phyloP scores from a whole-genome alignment of 2,113 vertebrate genomes.

The Thunnus maccoyii region DNA sequence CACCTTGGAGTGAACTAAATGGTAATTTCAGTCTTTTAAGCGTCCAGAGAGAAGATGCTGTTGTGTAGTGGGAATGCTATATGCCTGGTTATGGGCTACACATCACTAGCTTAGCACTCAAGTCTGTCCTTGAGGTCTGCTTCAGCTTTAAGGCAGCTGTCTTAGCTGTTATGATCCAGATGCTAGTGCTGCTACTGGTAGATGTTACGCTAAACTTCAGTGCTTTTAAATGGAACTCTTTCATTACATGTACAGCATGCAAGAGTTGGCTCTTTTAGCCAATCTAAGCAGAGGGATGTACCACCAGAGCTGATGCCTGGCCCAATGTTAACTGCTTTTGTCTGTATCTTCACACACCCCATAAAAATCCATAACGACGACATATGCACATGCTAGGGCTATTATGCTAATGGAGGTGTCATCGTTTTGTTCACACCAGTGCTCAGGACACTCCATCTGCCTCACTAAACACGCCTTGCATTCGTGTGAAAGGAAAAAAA shows the following conservation, averaged over 20 bases:
- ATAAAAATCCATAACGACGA: conserved; percentile 79
- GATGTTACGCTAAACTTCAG: conserved; percentile 22
- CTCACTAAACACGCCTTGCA: conserved; percentile 67
- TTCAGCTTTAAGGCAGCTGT: conserved; percentile 5
- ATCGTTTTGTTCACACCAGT: conserved; percentile 81
- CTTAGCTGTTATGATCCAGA: conserved; percentile 18
- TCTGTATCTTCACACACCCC: conserved; percentile 70
- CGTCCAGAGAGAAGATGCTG: conserved; percentile 15
- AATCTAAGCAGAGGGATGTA: conserved; percentile 33
- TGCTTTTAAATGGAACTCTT: conserved; percentile 46
- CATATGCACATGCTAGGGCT: conserved; percentile 74
- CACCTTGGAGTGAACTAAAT: conserved; percentile 52
- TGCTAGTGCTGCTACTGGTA: conserved; percentile 27
- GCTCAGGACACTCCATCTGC: conserved; percentile 75
- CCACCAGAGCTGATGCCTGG: conserved; percentile 17
- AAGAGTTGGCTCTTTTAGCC: conserved; percentile 17
- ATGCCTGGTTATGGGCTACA: conserved; percentile 28
- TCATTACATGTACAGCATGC: neutral
- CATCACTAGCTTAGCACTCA: conserved; percentile 40
- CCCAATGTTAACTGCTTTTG: conserved; percentile 74
- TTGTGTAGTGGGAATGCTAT: conserved; percentile 41
- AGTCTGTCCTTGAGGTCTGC: conserved; percentile 46
- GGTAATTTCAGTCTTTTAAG: conserved; percentile 29
- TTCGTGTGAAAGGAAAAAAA: conserved; percentile 59
- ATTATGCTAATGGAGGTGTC: conserved; percentile 80